A percentile compares a stretch with the other conserved stretches of the same genome.
Conservation (phyloP, 2,113 vertebrate species). For the human (Homo sapiens) region DNA sequence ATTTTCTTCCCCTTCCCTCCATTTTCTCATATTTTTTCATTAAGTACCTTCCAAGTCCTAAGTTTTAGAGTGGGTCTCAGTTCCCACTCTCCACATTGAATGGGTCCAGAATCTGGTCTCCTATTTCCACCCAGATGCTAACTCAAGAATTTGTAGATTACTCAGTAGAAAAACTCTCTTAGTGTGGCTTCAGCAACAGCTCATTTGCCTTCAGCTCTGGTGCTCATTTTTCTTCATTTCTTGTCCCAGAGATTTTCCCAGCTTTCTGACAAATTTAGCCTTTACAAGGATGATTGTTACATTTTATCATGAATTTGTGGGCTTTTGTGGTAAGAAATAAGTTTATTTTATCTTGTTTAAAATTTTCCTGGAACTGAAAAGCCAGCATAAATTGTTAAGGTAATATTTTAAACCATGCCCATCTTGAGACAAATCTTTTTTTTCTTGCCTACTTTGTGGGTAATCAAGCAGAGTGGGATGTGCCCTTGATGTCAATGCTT, state of each 20-base stretch:
- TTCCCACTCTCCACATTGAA: background rate
- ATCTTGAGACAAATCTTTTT: background rate
- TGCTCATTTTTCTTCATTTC: background rate
- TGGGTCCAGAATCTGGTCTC: background rate
- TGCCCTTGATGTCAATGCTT: background rate
- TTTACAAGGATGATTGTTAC: background rate
- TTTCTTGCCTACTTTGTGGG: background rate
- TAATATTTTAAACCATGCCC: background rate
- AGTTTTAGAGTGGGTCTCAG: background rate
- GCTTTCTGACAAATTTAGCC: background rate
- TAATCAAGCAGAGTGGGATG: background rate
- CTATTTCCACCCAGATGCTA: background rate
- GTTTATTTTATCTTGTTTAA: background rate
- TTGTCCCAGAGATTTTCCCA: background rate
- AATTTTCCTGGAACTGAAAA: slow-evolving; percentile 37
- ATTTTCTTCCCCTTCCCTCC: background rate
- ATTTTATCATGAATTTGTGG: background rate
- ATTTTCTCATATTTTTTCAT: background rate
- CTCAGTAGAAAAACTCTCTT: background rate
- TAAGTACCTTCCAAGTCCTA: background rate
- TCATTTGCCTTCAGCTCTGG: background rate
- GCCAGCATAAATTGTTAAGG: background rate
- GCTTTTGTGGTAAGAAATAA: background rate
- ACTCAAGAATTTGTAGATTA: background rate
- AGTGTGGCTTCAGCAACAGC: background rate